Conservation (phyloP, 2,113 vertebrate genomes). For the Coreoperca whiteheadi region DNA sequence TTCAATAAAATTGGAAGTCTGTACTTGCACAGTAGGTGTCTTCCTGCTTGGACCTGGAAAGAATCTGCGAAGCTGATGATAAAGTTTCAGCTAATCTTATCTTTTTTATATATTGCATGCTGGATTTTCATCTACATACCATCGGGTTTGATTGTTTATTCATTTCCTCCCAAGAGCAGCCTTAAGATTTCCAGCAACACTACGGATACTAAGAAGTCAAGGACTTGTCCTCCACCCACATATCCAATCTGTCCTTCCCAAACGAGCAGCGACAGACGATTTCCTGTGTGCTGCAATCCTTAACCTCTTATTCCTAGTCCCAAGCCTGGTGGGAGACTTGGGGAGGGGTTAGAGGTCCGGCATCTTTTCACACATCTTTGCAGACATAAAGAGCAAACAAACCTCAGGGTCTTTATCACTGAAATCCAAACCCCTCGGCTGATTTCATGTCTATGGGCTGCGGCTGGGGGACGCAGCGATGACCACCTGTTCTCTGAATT, state of each 20-base stretch:
- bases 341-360: slow-evolving; percentile 67
- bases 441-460: slow-evolving; percentile 75
- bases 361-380: slow-evolving; percentile 83
- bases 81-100: slow-evolving; percentile 9
- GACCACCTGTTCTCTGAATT: slow-evolving; percentile 83
- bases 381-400: slow-evolving; percentile 81
- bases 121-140: slow-evolving; percentile 18
- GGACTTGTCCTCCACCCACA: slow-evolving; percentile 52
- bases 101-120: slow-evolving; percentile 14
- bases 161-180: slow-evolving; percentile 38
- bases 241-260: slow-evolving; percentile 63
- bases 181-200: slow-evolving; percentile 33
- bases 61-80: slow-evolving; percentile 2
- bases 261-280: slow-evolving; percentile 63
- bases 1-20: background rate
- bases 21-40: background rate
- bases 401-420: slow-evolving; percentile 78
- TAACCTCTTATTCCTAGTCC: slow-evolving; percentile 46
- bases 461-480: slow-evolving; percentile 64
- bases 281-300: slow-evolving; percentile 65
- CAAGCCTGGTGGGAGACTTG: slow-evolving; percentile 49
- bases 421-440: slow-evolving; percentile 81
- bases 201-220: slow-evolving; percentile 49
- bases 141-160: slow-evolving; percentile 39
- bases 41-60: background rate